Conservation (phyloP, 2,797 vertebrate genomes). For the Leontopithecus rosalia region DNA sequence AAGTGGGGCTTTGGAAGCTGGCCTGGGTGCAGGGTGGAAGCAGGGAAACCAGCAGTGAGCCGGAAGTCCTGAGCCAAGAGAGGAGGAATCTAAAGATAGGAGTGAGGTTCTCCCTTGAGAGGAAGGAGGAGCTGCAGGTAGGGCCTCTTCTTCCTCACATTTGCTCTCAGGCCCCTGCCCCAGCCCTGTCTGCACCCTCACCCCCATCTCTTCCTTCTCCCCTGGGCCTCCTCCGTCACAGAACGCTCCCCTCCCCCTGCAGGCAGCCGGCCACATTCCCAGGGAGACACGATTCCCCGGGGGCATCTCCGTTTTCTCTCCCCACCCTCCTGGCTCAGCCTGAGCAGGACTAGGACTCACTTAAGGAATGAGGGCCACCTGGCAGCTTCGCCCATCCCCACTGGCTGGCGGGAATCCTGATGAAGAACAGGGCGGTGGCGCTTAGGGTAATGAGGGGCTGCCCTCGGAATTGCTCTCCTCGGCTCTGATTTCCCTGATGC, state of each 20-base stretch:
- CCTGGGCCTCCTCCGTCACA: not conserved
- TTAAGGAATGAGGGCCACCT: not conserved
- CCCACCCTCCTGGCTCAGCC: not conserved
- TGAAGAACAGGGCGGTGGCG: not conserved
- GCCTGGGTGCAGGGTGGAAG: not conserved
- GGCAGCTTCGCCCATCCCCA: not conserved
- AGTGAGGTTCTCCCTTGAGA: not conserved
- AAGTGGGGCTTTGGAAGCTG: not conserved
- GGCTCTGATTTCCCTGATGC: not conserved
- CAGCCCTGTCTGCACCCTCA: not conserved
- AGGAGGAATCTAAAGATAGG: not conserved
- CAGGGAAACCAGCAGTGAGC: not conserved
- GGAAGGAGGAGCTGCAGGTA: not conserved
- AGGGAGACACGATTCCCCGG: not conserved
- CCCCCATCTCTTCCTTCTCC: too few relatives aligned
- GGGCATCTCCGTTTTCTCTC: not conserved
- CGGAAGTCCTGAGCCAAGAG: too few relatives aligned
- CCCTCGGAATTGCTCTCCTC: not conserved
- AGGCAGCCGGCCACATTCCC: not conserved
- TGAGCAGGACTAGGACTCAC: not conserved
- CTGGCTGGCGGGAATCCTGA: not conserved
- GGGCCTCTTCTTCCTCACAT: not conserved
- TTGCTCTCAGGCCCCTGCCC: not conserved
- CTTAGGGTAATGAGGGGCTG: not conserved
- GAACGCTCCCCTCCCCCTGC: not conserved